Evolutionary conservation across 2,797 vertebrate genomes (phyloP).

Genomic region (Xenentodon cancila): DNA sequence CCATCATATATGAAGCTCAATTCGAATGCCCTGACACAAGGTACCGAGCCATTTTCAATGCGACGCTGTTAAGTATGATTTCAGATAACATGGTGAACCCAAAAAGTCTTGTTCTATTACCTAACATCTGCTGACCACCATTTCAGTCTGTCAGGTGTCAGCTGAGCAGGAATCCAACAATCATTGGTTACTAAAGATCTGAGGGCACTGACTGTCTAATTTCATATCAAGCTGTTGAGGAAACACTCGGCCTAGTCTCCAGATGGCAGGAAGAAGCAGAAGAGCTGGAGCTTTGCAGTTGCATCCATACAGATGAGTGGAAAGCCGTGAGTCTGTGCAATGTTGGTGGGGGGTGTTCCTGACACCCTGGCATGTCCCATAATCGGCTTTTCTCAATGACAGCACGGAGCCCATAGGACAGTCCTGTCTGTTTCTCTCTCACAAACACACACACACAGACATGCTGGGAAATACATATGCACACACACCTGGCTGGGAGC

Average conservation of each 20-base stretch:
- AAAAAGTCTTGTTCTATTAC: slow-evolving; percentile 1
- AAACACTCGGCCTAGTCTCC: slow-evolving; percentile 53
- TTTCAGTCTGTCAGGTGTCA: slow-evolving; percentile 3
- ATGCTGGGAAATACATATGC: slow-evolving; percentile 14
- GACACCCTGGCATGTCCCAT: slow-evolving; percentile 71
- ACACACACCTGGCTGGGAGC: slow-evolving; percentile 60
- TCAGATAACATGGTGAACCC: not conserved
- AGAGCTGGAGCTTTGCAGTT: slow-evolving; percentile 41
- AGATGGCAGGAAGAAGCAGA: slow-evolving; percentile 61
- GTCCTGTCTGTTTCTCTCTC: slow-evolving; percentile 39
- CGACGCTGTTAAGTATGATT: no score
- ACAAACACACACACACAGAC: slow-evolving; percentile 21
- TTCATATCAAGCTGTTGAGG: slow-evolving; percentile 54
- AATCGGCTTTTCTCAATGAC: slow-evolving; percentile 74
- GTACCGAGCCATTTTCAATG: not conserved
- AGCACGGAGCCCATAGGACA: slow-evolving; percentile 62
- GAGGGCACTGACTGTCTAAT: slow-evolving; percentile 40
- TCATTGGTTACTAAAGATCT: slow-evolving; percentile 30
- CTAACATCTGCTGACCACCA: not conserved
- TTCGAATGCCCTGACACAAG: not conserved
- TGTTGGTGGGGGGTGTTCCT: slow-evolving; percentile 64
- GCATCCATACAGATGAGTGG: slow-evolving; percentile 67
- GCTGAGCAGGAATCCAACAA: slow-evolving; percentile 23
- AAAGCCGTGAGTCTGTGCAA: slow-evolving; percentile 66
- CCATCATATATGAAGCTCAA: no score